phyloP scores from a whole-genome alignment of 1,140 invertebrate genomes.

The Probaryconus sp. region DNA sequence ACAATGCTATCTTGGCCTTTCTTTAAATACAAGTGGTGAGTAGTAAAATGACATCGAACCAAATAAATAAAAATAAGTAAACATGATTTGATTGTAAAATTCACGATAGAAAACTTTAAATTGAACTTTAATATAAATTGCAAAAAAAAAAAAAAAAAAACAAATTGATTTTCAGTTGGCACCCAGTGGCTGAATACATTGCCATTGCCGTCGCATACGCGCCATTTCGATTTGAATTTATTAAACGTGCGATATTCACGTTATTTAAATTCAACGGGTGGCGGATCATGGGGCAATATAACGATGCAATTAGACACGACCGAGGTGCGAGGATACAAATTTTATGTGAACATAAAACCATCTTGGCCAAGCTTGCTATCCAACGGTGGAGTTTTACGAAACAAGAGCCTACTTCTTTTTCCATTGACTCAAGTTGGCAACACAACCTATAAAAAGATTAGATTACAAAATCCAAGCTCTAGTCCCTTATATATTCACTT shows the following conservation, averaged over 20 bases:
- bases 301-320: conserved; percentile 88
- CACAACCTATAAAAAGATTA: conserved; percentile 82
- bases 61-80: too few species aligned
- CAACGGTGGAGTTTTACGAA: conserved; percentile 66
- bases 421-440: conserved; percentile 91
- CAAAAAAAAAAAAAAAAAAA: conserved; percentile 1
- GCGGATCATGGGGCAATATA: conserved; percentile 81
- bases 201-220: conserved; percentile 81
- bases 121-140: too few species aligned
- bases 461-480: conserved; percentile 82
- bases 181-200: conserved; percentile 86
- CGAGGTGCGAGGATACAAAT: conserved; percentile 85
- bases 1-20: conserved; percentile 86
- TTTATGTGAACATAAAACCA: conserved; percentile 84
- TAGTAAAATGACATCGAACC: not conserved
- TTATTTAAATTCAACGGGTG: conserved; percentile 79
- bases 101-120: too few species aligned
- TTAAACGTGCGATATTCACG: conserved; percentile 80
- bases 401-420: conserved; percentile 82
- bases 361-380: conserved; percentile 84
- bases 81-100: too few species aligned
- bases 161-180: conserved; percentile 74
- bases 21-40: conserved; percentile 81
- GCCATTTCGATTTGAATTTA: conserved; percentile 82
- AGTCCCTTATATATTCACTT: conserved; percentile 81